These are phyloP conservation scores for Sipha maydis DNA, from an alignment of 2,888 invertebrate genomes.

Conservation along the genomic window DNA sequence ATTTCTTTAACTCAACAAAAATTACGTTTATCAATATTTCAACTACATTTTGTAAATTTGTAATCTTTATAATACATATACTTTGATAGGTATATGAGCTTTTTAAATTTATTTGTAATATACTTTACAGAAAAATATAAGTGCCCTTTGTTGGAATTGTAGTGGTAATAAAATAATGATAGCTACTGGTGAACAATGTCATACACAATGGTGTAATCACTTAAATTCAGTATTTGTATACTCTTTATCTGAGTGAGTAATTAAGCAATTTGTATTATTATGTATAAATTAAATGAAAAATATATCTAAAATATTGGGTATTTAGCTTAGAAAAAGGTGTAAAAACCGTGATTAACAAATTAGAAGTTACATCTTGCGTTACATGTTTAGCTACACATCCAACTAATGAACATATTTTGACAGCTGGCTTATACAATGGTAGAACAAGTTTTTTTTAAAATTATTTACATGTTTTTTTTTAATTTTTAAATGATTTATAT, in stretches of 20 bases:
- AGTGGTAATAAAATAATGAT: slow-evolving; percentile 19
- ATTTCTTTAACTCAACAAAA: too few species aligned
- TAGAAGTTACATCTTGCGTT: slow-evolving; percentile 40
- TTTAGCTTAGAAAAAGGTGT: slow-evolving; percentile 39
- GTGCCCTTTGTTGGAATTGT: slow-evolving; percentile 46
- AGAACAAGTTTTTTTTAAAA: background rate
- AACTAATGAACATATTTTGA: slow-evolving; percentile 38
- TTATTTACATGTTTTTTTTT: too few species aligned
- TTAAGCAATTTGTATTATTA: background rate
- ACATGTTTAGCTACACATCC: slow-evolving; percentile 46
- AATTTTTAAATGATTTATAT: too few species aligned
- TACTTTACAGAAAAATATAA: slow-evolving; percentile 37
- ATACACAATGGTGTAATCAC: slow-evolving; percentile 47
- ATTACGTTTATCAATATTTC: too few species aligned
- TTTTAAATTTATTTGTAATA: background rate
- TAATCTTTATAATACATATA: too few species aligned
- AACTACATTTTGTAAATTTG: too few species aligned
- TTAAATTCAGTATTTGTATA: slow-evolving; percentile 34
- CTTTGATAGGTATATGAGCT: too few species aligned
- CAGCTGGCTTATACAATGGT: slow-evolving; percentile 53
- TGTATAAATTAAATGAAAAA: background rate
- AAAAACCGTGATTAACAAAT: background rate
- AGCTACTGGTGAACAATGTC: slow-evolving; percentile 40
- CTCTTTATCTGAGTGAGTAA: slow-evolving; percentile 24
- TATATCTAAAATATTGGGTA: background rate